These are phyloP conservation scores for Cercocebus atys DNA, from an alignment of 2,113 vertebrate species.

Conservation along the genomic window DNA sequence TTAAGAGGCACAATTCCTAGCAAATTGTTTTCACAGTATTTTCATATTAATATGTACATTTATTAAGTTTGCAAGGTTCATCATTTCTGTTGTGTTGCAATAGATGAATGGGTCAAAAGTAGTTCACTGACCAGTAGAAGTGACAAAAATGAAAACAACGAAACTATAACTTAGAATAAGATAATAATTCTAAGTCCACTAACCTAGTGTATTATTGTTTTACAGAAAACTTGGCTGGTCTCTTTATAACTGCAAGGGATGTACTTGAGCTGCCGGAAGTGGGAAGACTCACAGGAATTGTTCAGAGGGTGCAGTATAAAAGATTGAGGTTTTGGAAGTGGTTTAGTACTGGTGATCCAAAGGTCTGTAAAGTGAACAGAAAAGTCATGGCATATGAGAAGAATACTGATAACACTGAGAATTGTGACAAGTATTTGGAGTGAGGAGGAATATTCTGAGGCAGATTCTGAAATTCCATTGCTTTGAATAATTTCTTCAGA, in stretches of 20 bases:
- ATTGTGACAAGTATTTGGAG: background rate
- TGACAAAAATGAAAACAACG: background rate
- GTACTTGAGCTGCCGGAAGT: background rate
- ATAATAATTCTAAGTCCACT: background rate
- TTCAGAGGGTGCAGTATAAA: background rate
- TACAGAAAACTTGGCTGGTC: background rate
- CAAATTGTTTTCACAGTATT: constrained; percentile 21
- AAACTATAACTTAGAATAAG: background rate
- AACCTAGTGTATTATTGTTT: background rate
- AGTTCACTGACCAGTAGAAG: background rate
- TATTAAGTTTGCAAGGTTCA: background rate
- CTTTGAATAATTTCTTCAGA: background rate
- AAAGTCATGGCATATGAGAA: background rate
- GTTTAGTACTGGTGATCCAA: background rate
- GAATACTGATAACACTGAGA: background rate
- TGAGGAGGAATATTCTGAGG: background rate
- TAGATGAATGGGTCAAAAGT: background rate
- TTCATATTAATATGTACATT: constrained; percentile 21
- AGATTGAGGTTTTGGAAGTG: background rate
- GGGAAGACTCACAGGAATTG: background rate
- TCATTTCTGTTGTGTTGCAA: background rate
- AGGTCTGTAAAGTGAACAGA: background rate
- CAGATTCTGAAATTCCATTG: background rate
- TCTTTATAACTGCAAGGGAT: background rate
- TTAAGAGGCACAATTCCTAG: background rate